phyloP scores from a whole-genome alignment of 2,888 invertebrate species.

The Ophion ventricosus region DNA sequence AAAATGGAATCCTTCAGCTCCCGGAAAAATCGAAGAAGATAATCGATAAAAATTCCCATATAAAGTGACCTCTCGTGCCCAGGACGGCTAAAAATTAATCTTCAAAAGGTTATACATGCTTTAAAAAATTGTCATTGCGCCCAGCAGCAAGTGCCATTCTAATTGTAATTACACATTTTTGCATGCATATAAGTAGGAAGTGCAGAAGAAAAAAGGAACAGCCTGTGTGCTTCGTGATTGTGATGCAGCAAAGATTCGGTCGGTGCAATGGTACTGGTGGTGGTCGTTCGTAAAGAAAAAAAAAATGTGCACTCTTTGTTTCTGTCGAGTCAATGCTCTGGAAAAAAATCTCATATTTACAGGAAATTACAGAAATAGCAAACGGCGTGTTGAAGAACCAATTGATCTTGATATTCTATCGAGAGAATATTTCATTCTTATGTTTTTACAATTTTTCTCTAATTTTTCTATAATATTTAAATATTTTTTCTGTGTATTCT shows the following conservation, averaged over 20 bases:
- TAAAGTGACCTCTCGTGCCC: not conserved
- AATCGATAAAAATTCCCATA: not conserved
- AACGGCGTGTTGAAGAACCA: not conserved
- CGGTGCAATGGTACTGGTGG: conserved; percentile 27
- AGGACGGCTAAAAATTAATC: not conserved
- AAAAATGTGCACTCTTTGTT: not conserved
- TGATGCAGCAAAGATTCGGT: conserved; percentile 21
- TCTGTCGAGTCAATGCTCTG: not conserved
- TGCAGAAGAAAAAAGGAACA: not conserved
- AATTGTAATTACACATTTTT: not conserved
- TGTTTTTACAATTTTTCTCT: not conserved
- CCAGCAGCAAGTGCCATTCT: not conserved
- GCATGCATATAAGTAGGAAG: conserved; percentile 13
- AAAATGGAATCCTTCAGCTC: not conserved
- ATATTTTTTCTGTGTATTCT: not conserved
- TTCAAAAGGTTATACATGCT: conserved; percentile 5
- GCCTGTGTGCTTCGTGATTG: not conserved
- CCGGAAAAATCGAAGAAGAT: not conserved
- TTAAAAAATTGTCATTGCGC: not conserved
- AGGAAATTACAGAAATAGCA: not conserved
- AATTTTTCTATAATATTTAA: not conserved
- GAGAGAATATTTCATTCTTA: not conserved
- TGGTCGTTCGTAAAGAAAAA: not conserved
- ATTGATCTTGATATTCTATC: not conserved
- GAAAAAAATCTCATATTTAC: not conserved